These are phyloP conservation scores for Onychomys torridus DNA, from an alignment of 2,797 vertebrate genomes.

Conservation along the genomic window DNA sequence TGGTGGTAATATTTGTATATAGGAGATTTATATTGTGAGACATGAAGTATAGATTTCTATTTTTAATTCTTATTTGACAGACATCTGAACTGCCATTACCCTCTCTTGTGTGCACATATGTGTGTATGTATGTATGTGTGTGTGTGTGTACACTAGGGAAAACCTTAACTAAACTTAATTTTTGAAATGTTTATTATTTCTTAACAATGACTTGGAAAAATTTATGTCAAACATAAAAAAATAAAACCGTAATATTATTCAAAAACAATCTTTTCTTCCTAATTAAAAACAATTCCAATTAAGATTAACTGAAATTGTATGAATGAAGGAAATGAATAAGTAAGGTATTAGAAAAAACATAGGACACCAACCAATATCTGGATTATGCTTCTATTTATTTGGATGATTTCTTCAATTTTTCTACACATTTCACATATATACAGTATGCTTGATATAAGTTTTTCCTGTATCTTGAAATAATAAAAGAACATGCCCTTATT, in stretches of 20 bases:
- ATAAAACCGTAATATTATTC: slow-evolving; percentile 9
- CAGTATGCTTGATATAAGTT: neutral
- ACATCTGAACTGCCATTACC: neutral
- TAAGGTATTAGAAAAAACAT: neutral
- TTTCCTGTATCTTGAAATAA: neutral
- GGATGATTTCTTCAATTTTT: neutral
- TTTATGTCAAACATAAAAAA: neutral
- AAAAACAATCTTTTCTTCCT: neutral
- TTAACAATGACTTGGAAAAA: slow-evolving; percentile 34
- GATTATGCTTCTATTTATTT: slow-evolving; percentile 40
- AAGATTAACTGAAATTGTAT: neutral
- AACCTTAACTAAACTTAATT: neutral
- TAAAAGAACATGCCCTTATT: neutral
- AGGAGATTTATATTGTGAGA: neutral
- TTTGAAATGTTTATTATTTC: neutral
- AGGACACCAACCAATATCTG: neutral
- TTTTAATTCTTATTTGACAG: slow-evolving; percentile 29
- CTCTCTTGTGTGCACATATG: neutral
- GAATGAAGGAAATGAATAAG: neutral
- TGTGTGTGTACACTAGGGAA: neutral
- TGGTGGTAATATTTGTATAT: slow-evolving; percentile 10
- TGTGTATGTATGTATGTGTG: neutral
- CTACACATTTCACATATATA: neutral
- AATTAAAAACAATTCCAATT: slow-evolving; percentile 12
- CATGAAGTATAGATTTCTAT: neutral